Base-by-base conservation (phyloP, 2,888 invertebrate species). In the Orchestes rusci region DNA sequence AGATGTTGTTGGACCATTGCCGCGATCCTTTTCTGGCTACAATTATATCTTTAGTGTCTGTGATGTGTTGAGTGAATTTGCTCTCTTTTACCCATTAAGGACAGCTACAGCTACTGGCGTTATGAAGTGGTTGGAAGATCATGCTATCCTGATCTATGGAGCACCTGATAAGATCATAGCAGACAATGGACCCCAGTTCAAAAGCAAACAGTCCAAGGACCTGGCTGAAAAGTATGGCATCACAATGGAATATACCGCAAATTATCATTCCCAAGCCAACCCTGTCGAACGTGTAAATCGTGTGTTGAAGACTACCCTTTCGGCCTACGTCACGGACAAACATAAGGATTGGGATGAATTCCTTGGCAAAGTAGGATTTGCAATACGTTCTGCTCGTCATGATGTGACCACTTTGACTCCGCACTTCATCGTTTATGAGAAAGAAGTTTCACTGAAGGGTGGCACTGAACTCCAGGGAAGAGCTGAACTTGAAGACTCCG, bases 1-100 rank as follows among this genome's bases (percentile, higher is more conserved):
- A 19, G 45, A 45, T 29, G 17, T 45, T 2, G 39, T 50, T 3
- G 48, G 48, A n/a, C 44, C 47, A 2, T 29, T 48, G 4, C 48
- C 48, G 8, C 37, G 42, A n/a, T 38, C 45, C 7, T 13, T 34
- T 10, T 28, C 29, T 8, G 46, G 50, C 17, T 23, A 39, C 27
- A 23, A 20, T 12, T 39, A 39, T 18, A 46, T 47, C 8, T 43
- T 50, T 3, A 36, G 43, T 3, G 45, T 48, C 4, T 3, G 3
- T 2, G 39, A 45, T 17, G n/a, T 10, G 2, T 45, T 45, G 10
- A 39, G 27, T 3, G 40, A 45, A 33, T 45, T 16, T 33, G n/a
- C 15, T 2, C 12, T 39, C n/a, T 27, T 45, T n/a, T 45, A 32
- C 15, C 18, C 39, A n/a, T n/a, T n/a, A n/a, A n/a, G n/a, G n/a